These are phyloP conservation scores for Scopus umbretta DNA, from an alignment of 2,113 vertebrate species.

Conservation along the genomic window DNA sequence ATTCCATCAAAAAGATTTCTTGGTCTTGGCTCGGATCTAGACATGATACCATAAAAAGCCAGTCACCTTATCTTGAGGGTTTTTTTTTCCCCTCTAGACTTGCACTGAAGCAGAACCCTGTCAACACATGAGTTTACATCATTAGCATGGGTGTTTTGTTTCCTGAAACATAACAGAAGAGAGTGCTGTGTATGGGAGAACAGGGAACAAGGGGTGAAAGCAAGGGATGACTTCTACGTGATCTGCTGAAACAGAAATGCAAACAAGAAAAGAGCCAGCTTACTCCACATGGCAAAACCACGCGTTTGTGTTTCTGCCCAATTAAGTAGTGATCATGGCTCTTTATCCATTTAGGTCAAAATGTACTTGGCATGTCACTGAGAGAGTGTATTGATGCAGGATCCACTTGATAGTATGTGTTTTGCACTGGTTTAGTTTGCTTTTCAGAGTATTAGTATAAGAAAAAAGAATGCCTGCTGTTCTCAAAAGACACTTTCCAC, in stretches of 20 bases:
- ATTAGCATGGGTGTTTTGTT: slow-evolving; percentile 47
- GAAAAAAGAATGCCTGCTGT: neutral
- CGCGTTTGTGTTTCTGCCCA: neutral
- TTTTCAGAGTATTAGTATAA: neutral
- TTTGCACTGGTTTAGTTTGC: neutral
- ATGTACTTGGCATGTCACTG: neutral
- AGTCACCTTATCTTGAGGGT: neutral
- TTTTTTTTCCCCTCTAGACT: neutral
- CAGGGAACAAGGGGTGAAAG: neutral
- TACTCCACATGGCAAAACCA: neutral
- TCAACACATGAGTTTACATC: slow-evolving; percentile 5
- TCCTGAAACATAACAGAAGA: slow-evolving; percentile 41
- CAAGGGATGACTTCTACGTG: neutral
- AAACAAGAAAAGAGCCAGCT: slow-evolving; percentile 5
- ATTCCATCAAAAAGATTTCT: slow-evolving; percentile 1
- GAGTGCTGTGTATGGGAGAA: neutral
- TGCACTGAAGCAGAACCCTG: slow-evolving; percentile 41
- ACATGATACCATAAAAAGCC: slow-evolving; percentile 12
- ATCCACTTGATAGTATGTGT: neutral
- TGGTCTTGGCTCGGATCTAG: neutral
- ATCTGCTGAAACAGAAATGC: slow-evolving; percentile 10
- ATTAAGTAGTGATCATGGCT: neutral
- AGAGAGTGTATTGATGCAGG: neutral
- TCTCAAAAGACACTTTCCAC: neutral
- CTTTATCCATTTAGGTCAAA: neutral